Evolutionary conservation across 2,113 vertebrate species (phyloP).

Genomic region (Fregata magnificens): DNA sequence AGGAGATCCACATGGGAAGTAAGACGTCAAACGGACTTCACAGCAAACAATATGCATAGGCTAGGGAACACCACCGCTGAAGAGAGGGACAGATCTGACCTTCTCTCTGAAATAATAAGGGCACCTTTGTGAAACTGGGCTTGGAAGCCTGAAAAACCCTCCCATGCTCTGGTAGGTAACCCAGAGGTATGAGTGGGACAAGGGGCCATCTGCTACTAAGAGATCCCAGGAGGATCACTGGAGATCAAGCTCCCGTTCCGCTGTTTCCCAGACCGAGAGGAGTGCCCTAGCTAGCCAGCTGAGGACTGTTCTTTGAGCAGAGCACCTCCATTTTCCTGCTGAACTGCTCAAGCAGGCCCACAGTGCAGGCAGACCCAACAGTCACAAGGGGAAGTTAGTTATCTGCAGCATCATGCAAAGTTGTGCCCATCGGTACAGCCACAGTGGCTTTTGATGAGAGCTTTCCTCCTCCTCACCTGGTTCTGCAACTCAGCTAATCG

Average conservation of each 20-base stretch:
- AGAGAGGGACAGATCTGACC: not conserved
- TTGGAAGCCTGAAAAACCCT: not conserved
- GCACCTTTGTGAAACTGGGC: not conserved
- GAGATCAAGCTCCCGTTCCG: not conserved
- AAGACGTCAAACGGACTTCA: not conserved
- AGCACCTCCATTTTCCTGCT: not conserved
- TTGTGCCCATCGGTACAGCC: too few relatives aligned
- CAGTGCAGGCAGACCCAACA: not conserved
- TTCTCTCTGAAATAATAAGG: not conserved
- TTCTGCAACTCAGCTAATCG: too few relatives aligned
- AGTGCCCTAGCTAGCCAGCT: not conserved
- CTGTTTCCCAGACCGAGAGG: too few relatives aligned
- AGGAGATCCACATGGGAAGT: not conserved
- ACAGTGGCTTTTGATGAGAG: too few relatives aligned
- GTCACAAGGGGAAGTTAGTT: not conserved
- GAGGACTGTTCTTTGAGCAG: too few relatives aligned
- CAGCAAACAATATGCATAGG: not conserved
- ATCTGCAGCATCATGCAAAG: not conserved
- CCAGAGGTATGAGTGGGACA: not conserved
- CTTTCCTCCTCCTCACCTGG: too few relatives aligned
- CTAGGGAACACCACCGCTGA: not conserved
- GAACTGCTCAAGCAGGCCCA: not conserved
- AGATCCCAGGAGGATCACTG: not conserved
- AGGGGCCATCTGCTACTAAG: not conserved
- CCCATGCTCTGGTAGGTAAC: not conserved